These are phyloP conservation scores for Nymphalis polychloros DNA, from an alignment of 2,888 invertebrate species.

Conservation along the genomic window DNA sequence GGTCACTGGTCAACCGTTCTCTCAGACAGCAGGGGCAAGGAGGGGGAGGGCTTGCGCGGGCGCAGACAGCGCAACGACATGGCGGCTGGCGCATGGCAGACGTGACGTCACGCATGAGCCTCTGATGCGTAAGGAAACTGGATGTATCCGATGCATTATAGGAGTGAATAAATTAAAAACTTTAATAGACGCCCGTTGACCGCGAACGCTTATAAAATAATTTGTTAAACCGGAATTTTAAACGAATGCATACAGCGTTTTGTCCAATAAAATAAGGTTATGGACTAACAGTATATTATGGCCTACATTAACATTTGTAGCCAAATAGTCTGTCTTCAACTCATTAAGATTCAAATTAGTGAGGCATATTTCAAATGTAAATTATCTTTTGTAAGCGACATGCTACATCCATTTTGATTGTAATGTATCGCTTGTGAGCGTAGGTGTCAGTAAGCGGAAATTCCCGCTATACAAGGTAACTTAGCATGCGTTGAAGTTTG, in stretches of 20 bases:
- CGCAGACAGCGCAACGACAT: constrained; percentile 74
- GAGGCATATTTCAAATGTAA: constrained; percentile 22
- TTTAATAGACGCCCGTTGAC: constrained; percentile 6
- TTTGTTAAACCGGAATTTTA: constrained; percentile 7
- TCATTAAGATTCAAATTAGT: constrained; percentile 25
- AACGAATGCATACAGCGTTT: constrained; percentile 1
- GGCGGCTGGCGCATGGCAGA: constrained; percentile 51
- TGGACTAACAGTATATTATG: not conserved
- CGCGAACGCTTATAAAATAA: constrained; percentile 8
- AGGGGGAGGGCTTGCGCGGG: constrained; percentile 59
- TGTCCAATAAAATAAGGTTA: not conserved
- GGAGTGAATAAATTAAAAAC: constrained; percentile 21
- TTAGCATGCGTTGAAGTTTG: not conserved
- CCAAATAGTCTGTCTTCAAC: constrained; percentile 11
- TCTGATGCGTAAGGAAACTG: constrained; percentile 67
- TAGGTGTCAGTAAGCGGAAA: constrained; percentile 10
- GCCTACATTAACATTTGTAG: constrained; percentile 1
- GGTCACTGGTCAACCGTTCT: constrained; percentile 79
- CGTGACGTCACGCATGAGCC: constrained; percentile 70
- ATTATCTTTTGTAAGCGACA: constrained; percentile 19
- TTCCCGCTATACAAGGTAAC: not conserved
- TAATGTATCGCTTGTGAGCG: constrained; percentile 12
- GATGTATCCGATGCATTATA: constrained; percentile 55
- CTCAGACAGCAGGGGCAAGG: constrained; percentile 69
- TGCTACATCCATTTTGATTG: constrained; percentile 9